A percentile compares a stretch with the other conserved stretches of the same genome.
phyloP scores from a whole-genome alignment of 2,797 vertebrate species.

The Melanotaenia maccullochi region DNA sequence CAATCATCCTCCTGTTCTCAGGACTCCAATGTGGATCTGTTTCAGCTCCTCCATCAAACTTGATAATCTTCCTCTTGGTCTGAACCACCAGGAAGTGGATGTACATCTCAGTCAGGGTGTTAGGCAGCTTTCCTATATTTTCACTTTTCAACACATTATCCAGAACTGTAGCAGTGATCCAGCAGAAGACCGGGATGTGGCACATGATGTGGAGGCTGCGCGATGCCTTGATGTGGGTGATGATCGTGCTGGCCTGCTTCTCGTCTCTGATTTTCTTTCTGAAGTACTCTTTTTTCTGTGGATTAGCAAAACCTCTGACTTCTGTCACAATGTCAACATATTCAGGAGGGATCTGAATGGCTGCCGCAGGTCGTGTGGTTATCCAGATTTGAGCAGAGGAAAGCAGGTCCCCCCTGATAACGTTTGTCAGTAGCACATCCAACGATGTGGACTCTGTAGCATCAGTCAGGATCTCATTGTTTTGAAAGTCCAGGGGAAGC shows the following conservation, averaged over 20 bases:
- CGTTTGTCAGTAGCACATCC: background rate
- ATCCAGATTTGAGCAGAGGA: background rate
- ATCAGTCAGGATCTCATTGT: background rate
- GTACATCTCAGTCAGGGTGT: too few species aligned
- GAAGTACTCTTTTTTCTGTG: constrained; percentile 2
- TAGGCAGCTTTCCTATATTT: too few species aligned
- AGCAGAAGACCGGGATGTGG: background rate
- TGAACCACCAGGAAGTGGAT: too few species aligned
- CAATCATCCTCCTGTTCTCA: background rate
- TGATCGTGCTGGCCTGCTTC: too few species aligned
- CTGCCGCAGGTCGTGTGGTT: too few species aligned
- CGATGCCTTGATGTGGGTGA: too few species aligned
- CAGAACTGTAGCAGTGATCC: constrained; percentile 3
- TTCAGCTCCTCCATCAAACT: too few species aligned
- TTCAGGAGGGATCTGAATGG: too few species aligned
- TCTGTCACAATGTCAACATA: too few species aligned
- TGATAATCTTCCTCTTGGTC: too few species aligned
- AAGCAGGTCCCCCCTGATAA: constrained; percentile 4
- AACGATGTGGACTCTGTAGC: background rate
- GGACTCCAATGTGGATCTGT: background rate
- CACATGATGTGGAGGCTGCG: too few species aligned
- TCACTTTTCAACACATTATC: background rate
- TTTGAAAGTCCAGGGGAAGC: background rate
- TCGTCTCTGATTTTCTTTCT: background rate
- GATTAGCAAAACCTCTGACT: background rate